phyloP scores from a whole-genome alignment of 2,888 invertebrate genomes.

The Spisula solida region DNA sequence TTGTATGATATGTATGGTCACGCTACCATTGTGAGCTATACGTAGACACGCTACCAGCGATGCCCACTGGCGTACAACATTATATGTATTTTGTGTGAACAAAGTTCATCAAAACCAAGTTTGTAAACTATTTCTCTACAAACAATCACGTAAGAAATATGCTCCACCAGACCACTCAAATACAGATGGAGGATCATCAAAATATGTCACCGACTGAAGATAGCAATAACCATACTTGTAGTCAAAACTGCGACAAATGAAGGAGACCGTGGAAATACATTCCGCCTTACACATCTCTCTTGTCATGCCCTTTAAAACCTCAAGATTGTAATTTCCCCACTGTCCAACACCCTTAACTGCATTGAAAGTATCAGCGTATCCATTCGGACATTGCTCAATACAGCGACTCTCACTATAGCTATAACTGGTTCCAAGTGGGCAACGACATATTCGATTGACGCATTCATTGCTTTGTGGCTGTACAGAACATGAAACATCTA shows the following conservation, averaged over 20 bases:
- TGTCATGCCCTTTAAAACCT: background rate
- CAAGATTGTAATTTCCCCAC: background rate
- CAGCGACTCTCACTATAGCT: background rate
- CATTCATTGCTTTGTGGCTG: background rate
- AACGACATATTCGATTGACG: constrained; percentile 8
- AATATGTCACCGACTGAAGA: background rate
- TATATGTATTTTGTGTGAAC: too few relatives aligned
- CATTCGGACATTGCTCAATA: background rate
- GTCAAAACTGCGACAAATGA: constrained; percentile 8
- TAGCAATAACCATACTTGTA: background rate
- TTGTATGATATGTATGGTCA: too few relatives aligned
- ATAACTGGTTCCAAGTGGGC: background rate
- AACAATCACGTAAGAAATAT: background rate
- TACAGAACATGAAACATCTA: background rate
- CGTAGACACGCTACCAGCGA: too few relatives aligned
- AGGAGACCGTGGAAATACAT: background rate
- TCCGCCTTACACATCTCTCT: background rate
- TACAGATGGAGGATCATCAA: background rate
- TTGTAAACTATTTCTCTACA: background rate
- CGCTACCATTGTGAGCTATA: too few relatives aligned
- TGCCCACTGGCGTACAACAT: too few relatives aligned
- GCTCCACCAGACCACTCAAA: background rate
- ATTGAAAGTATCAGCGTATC: background rate
- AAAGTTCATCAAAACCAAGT: too few relatives aligned
- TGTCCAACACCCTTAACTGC: background rate